Base-by-base conservation (phyloP, 2,113 vertebrate species). In the Phrynosoma blainvillii region DNA sequence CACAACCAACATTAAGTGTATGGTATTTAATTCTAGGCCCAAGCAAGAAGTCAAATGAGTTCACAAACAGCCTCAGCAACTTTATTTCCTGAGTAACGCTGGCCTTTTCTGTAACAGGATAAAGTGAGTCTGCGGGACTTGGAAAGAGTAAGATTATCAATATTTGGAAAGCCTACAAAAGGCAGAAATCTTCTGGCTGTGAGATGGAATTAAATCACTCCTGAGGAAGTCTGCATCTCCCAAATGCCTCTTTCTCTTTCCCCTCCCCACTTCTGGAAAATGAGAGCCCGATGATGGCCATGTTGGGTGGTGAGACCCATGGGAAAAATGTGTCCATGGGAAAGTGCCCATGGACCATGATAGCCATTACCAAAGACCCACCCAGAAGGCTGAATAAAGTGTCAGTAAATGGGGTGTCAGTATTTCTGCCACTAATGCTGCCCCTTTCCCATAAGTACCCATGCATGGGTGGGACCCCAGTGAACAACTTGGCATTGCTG, bases 11-110 rank as follows among this genome's bases (percentile, higher is more conserved):
- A 85, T 70, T 62, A 88, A 81, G 68, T 77, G 32, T 54, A 16
- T 76, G 47, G 3, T 5, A 10, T 86, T 91, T 90, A 71, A 42
- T 84, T 82, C 14, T 52, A 59, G 36, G 74, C n/a, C 16, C 27
- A 65, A 77, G 47, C 54, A 18, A 80, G 88, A 79, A 88, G 25
- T 79, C 89, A 25, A 79, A 85, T 30, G 88, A 74, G 88, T 89
- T 88, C 88, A 27, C 56, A 65, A 83, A 1, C 36, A 42, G 62
- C 77, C 86, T 52, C 82, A 87, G 77, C 0, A 0, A 9, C 25
- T 86, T 54, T 84, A 13, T 75, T 85, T 75, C 70, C 14, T 52
- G 16, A 82, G 70, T 66, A 74, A 74, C 52, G 16, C n/a, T 23
- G 87, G 2, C 9, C 0, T 91, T 86, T 79, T 83, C 82, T 76